Evolutionary conservation across 1,140 invertebrate species (phyloP).

Genomic region (Neodiprion fabricii): DNA sequence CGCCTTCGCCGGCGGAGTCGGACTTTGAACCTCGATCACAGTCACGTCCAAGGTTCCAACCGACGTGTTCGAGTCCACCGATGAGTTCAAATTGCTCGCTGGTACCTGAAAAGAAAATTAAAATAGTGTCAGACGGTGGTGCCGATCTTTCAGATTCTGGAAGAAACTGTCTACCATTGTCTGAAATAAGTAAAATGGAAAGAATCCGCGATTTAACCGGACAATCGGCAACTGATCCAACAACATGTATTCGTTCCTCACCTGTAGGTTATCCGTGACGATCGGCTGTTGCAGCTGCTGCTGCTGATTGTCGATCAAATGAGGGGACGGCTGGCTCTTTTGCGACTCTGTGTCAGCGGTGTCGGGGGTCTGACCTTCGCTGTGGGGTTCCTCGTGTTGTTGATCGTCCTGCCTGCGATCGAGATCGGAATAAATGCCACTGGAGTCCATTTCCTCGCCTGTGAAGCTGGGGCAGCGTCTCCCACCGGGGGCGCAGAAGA

Average conservation of each 20-base stretch:
- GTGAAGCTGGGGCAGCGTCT: constrained; percentile 58
- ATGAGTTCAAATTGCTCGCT: constrained; percentile 9
- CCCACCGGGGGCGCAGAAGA: constrained; percentile 71
- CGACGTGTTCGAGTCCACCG: constrained; percentile 36
- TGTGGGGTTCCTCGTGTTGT: constrained; percentile 36
- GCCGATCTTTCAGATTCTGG: neutral
- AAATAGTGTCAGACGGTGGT: constrained; percentile 8
- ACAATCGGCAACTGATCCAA: too few species aligned
- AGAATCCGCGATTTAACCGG: too few species aligned
- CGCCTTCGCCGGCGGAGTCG: constrained; percentile 28
- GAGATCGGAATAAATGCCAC: constrained; percentile 84
- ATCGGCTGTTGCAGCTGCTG: constrained; percentile 16
- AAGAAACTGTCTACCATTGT: neutral
- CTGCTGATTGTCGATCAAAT: constrained; percentile 18
- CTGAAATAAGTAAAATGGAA: neutral
- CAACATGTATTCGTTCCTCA: constrained; percentile 16
- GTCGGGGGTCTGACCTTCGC: constrained; percentile 48
- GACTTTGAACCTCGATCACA: constrained; percentile 62
- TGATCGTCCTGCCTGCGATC: constrained; percentile 66
- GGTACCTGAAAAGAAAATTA: constrained; percentile 17
- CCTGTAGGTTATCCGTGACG: constrained; percentile 43
- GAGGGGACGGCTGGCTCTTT: constrained; percentile 49
- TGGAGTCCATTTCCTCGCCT: constrained; percentile 81
- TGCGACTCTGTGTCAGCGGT: constrained; percentile 55
- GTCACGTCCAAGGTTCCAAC: constrained; percentile 32